phyloP scores from a whole-genome alignment of 1,140 invertebrate genomes.

The Cryptotermes secundus region DNA sequence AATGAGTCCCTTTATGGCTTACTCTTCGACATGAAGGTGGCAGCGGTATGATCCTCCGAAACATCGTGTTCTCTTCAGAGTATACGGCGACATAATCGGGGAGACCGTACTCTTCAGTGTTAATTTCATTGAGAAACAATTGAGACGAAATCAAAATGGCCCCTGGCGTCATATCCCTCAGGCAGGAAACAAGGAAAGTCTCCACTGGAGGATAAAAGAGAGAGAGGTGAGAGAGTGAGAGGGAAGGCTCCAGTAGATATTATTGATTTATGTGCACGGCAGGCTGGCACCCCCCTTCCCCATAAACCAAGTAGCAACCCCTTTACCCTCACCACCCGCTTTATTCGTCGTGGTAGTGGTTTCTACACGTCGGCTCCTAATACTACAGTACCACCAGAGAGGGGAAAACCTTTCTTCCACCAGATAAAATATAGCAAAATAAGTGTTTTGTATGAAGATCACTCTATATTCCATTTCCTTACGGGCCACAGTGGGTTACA shows the following conservation, averaged over 20 bases:
- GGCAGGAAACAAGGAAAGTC: not conserved
- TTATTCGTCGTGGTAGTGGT: not conserved
- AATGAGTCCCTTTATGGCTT: too few relatives aligned
- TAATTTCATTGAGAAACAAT: not conserved
- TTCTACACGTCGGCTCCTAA: conserved; percentile 19
- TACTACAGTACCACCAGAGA: conserved; percentile 3
- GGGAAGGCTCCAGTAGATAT: conserved; percentile 17
- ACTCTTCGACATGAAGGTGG: too few relatives aligned
- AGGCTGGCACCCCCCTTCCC: not conserved
- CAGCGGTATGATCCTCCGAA: too few relatives aligned
- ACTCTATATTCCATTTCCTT: conserved; percentile 16
- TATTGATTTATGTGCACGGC: conserved; percentile 30
- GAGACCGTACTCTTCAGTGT: too few relatives aligned
- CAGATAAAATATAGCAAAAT: conserved; percentile 32
- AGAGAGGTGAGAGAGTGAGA: conserved; percentile 5
- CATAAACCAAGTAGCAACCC: conserved; percentile 14
- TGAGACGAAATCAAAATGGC: not conserved
- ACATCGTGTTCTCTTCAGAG: too few relatives aligned
- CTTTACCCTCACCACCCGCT: not conserved
- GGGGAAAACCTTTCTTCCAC: conserved; percentile 8
- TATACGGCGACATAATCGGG: too few relatives aligned
- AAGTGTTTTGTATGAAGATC: conserved; percentile 34
- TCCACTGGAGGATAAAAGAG: not conserved
- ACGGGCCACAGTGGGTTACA: not conserved
- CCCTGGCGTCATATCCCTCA: conserved; percentile 1